Percentiles rank a stretch among this genome's conserved stretches.
phyloP scores from a whole-genome alignment of 2,797 vertebrate genomes.

The Enteromius afrohamiltoni region DNA sequence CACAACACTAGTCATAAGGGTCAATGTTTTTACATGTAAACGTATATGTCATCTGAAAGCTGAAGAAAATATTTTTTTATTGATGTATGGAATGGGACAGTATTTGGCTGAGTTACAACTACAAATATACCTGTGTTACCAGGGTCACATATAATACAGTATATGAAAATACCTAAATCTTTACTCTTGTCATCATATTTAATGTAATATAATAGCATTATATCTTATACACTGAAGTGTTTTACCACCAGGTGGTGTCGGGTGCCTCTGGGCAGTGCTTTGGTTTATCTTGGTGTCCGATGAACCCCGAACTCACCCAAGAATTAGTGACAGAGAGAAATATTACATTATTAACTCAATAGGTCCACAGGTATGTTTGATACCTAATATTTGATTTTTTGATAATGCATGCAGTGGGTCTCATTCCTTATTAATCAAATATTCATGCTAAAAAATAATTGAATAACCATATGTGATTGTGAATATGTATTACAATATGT shows the following conservation, averaged over 20 bases:
- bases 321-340: constrained; percentile 80
- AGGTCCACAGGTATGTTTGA: constrained; percentile 80
- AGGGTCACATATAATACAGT: background rate
- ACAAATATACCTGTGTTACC: background rate
- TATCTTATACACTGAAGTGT: background rate
- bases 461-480: background rate
- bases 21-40: too few species aligned
- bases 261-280: constrained; percentile 80
- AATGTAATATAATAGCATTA: background rate
- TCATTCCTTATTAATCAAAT: too few species aligned
- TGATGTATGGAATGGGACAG: background rate
- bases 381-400: background rate
- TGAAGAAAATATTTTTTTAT: background rate
- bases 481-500: background rate
- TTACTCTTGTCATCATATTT: background rate
- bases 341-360: constrained; percentile 78
- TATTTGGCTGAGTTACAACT: too few species aligned
- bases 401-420: background rate
- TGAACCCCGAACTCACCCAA: constrained; percentile 79
- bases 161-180: background rate
- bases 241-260: constrained; percentile 73
- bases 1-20: background rate
- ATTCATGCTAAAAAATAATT: background rate
- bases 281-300: constrained; percentile 83
- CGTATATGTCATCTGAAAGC: background rate